Base-by-base conservation (phyloP, 2,113 vertebrate genomes). In the Chaetodon trifascialis region DNA sequence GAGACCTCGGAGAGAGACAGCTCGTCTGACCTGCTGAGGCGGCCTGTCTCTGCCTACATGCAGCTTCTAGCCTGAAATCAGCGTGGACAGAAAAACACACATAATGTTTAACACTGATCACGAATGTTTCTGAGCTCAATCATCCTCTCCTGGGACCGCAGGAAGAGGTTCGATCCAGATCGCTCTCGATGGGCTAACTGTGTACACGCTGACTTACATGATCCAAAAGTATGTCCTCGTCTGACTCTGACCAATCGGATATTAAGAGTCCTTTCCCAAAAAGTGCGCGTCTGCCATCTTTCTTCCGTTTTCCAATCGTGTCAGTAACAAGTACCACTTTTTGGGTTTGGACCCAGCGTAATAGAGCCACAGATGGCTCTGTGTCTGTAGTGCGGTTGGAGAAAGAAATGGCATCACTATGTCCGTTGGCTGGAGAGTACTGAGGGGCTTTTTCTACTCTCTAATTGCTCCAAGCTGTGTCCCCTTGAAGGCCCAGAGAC, bases 381-480 rank as follows among this genome's bases (percentile, higher is more conserved):
- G 84, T 73, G 83, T 88, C 75, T 90, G 86, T 81, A 67, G 54
- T 91, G 85, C 64, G 86, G 85, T 86, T 91, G 82, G 78, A 91
- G 89, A 89, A 83, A 86, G 81, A 93, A 95, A 91, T 79, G 80
- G 86, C 86, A 92, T 88, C 83, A 86, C 79, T 89, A 36, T 89
- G 88, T 92, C 89, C 76, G 47, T 80, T 91, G 84, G 86, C 85
- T 83, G 84, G 70, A 88, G 84, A 85, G 86, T 42, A 83, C 82
- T 86, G 59, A 84, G 86, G 89, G 83, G 67, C 88, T 90, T 94
- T 94, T 93, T 90, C 90, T 91, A 64, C 86, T 87, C 87, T 79
- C 73, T 92, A 94, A 94, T 94, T 95, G 88, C 85, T 93, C 89
- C 94, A 94, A 93, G 93, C 93, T 95, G 93, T 86, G 83, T 93